Conservation (phyloP, 2,888 invertebrate genomes). For the Camponotus fellah region DNA sequence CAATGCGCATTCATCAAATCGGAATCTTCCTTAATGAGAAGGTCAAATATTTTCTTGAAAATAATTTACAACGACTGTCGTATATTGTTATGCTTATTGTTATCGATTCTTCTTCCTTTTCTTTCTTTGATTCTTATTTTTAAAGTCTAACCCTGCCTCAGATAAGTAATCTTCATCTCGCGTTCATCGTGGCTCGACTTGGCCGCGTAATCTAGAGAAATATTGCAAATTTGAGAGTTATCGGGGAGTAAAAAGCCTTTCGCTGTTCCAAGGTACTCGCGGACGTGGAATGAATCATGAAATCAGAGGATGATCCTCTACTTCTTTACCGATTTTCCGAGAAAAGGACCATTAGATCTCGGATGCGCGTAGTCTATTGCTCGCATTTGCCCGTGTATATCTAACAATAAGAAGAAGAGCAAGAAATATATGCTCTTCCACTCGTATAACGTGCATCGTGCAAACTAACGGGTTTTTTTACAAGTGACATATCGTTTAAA, state of each 20-base stretch:
- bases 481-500: not conserved
- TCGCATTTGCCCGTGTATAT: constrained; percentile 33
- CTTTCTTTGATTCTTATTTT: not conserved
- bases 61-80: constrained; percentile 7
- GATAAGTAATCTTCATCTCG: constrained; percentile 53
- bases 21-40: constrained; percentile 6
- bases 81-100: constrained; percentile 11
- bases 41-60: constrained; percentile 40
- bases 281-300: constrained; percentile 59
- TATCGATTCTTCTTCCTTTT: not conserved
- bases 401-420: constrained; percentile 6
- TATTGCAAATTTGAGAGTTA: constrained; percentile 61
- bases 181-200: constrained; percentile 34
- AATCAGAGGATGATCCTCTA: constrained; percentile 56
- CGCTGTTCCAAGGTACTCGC: constrained; percentile 58
- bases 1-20: constrained; percentile 1
- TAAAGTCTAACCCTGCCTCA: constrained; percentile 7
- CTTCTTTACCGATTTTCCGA: constrained; percentile 56
- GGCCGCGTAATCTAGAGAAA: constrained; percentile 54
- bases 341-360: constrained; percentile 61
- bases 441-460: not conserved
- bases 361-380: constrained; percentile 40
- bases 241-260: constrained; percentile 63
- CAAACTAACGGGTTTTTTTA: not conserved
- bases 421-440: constrained; percentile 41